Percentiles rank a stretch among this genome's conserved stretches.
These are phyloP conservation scores for Sipha flava DNA, from an alignment of 1,140 invertebrate genomes.

Conservation along the genomic window DNA sequence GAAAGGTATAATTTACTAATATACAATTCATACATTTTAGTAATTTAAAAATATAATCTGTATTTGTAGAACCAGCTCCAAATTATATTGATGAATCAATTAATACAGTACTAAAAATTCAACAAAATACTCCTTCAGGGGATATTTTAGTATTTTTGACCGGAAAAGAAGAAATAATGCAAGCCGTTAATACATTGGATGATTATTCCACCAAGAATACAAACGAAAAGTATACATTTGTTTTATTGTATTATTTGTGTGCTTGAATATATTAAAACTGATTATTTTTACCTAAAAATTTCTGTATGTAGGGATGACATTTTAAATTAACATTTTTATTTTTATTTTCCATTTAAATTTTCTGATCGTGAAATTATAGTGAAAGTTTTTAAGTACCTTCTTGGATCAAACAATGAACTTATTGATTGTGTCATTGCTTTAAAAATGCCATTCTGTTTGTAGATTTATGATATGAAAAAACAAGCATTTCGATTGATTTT, in stretches of 20 bases:
- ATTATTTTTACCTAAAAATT: conserved; percentile 28
- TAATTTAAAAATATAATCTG: neutral
- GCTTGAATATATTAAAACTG: neutral
- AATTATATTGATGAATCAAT: conserved; percentile 84
- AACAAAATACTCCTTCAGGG: conserved; percentile 67
- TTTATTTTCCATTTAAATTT: no score
- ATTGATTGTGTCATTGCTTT: no score
- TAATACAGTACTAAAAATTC: conserved; percentile 82
- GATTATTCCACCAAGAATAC: conserved; percentile 54
- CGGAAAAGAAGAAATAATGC: conserved; percentile 84
- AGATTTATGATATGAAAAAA: no score
- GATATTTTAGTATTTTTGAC: conserved; percentile 92
- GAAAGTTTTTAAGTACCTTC: no score
- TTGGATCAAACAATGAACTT: no score
- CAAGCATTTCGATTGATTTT: no score
- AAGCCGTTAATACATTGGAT: conserved; percentile 58
- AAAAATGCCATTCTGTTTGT: no score
- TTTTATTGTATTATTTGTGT: no score
- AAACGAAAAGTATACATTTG: conserved; percentile 46
- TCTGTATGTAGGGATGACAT: no score
- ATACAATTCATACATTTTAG: neutral
- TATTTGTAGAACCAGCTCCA: conserved; percentile 64
- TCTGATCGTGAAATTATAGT: no score
- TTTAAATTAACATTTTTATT: no score
- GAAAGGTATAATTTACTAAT: conserved; percentile 47